Base-by-base conservation (phyloP, 2,888 invertebrate species). In the Oxyscelio sp. region DNA sequence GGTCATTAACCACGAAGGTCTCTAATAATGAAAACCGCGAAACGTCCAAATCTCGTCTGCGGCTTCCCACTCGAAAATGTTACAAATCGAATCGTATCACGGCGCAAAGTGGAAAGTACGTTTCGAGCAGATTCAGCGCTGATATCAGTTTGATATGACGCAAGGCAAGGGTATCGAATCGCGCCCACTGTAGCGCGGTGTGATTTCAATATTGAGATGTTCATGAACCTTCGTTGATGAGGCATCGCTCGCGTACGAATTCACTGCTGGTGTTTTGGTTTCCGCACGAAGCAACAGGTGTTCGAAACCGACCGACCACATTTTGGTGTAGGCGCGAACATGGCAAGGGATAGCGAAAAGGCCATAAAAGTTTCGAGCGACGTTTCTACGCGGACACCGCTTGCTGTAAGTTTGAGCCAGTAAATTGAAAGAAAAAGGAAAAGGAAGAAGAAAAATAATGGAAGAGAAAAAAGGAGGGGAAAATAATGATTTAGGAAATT, bases 71-170 rank as follows among this genome's bases (percentile, higher is more conserved):
- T 50, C 21, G 50, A 31, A 56, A 54, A 8, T 71, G 22, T 43
- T 24, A 54, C 43, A 27, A 50, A 34, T 15, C 11, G 13, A 22
- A 13, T 22, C 4, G 31, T 40, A 50, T 27, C n/a, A 19, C 56
- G 24, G 38, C 68, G 21, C 58, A 45, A 54, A 81, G 68, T 70
- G 61, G 75, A 82, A 82, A 82, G 81, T 82, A 50, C 81, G 54
- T 38, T 54, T 15, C 27, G 15, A 63, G 15, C 48, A 27, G 81
- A 74, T 75, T 65, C 63, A 24, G 8, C 50, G 15, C 63, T 75
- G 81, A 82, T 82, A 82, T 63, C 68, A 61, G 56, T 56, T 34
- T 61, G 70, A 82, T 82, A 70, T 70, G 81, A 82, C 81, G 81
- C 68, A 70, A 82, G 75, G 56, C 68, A 70, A 70, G 81, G 81